Conservation (phyloP, 2,113 vertebrate genomes). For the Neodontobutis hainanensis region DNA sequence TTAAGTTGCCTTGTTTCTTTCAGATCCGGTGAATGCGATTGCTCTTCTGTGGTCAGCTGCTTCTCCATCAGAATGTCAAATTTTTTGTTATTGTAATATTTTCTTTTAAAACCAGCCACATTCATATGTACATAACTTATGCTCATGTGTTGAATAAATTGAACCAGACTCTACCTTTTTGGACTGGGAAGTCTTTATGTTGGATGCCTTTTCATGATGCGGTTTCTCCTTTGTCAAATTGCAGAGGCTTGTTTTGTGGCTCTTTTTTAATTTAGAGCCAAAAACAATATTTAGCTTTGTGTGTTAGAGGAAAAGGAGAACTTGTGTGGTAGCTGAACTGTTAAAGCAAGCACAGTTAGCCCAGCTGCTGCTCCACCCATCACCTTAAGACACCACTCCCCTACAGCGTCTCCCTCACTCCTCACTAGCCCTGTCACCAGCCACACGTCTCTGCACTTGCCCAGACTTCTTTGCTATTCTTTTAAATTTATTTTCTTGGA, state of each 20-base stretch:
- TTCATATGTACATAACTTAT: slow-evolving; percentile 30
- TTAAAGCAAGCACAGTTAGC: slow-evolving; percentile 1
- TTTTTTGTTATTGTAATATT: neutral
- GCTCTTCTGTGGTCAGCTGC: neutral
- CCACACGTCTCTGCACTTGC: neutral
- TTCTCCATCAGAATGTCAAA: neutral
- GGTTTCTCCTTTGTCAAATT: neutral
- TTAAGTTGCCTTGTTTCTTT: slow-evolving; percentile 37
- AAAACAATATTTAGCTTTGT: neutral
- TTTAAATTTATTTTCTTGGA: neutral
- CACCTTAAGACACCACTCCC: slow-evolving; percentile 68
- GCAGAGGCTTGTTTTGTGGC: neutral
- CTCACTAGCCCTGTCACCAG: neutral
- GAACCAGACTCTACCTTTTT: neutral
- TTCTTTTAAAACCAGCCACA: neutral
- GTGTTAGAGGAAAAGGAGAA: neutral
- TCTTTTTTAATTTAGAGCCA: neutral
- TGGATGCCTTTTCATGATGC: neutral
- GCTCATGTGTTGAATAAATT: slow-evolving; percentile 33
- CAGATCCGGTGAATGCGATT: slow-evolving; percentile 74
- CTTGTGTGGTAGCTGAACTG: neutral
- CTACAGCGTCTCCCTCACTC: slow-evolving; percentile 8
- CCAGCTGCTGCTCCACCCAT: slow-evolving; percentile 19
- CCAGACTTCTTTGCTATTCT: no score
- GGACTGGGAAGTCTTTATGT: neutral